A percentile compares a stretch with the other conserved stretches of the same genome.
Evolutionary conservation across 2,113 vertebrate genomes (phyloP).

Genomic region (Cephalopterus ornatus): DNA sequence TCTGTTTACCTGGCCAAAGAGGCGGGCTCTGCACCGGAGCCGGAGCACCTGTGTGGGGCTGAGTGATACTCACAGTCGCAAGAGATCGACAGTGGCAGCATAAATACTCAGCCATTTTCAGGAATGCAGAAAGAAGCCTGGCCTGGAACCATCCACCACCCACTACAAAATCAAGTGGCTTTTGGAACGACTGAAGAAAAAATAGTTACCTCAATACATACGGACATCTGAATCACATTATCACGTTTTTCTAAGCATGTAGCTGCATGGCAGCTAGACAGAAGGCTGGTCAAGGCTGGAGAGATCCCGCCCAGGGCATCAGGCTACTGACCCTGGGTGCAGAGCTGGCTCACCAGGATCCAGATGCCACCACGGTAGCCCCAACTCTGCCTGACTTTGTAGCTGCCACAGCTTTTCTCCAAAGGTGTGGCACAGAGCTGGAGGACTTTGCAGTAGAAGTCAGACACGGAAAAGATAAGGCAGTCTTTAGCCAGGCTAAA

Average conservation of each 20-base stretch:
- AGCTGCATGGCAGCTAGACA: background rate
- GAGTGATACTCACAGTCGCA: rapidly evolving
- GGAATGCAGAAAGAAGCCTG: background rate
- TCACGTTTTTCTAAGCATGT: background rate
- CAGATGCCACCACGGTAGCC: background rate
- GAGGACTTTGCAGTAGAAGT: background rate
- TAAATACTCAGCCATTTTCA: rapidly evolving
- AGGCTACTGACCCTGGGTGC: background rate
- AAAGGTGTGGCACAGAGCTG: background rate
- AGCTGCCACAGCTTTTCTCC: background rate
- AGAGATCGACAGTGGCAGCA: rapidly evolving
- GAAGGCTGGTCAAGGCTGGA: background rate
- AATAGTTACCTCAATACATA: background rate
- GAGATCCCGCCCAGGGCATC: background rate
- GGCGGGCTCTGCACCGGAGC: background rate
- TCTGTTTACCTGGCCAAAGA: background rate
- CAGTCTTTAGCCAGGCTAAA: background rate
- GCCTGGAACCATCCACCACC: background rate
- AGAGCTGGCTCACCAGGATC: background rate
- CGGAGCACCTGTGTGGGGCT: background rate
- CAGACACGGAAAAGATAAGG: rapidly evolving
- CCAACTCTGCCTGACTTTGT: background rate
- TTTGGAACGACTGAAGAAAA: background rate
- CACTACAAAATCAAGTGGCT: rapidly evolving
- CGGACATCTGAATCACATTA: rapidly evolving